Percentiles rank a stretch among this genome's conserved stretches.
Evolutionary conservation across 2,797 vertebrate species (phyloP).

Genomic region (Peromyscus attwateri): DNA sequence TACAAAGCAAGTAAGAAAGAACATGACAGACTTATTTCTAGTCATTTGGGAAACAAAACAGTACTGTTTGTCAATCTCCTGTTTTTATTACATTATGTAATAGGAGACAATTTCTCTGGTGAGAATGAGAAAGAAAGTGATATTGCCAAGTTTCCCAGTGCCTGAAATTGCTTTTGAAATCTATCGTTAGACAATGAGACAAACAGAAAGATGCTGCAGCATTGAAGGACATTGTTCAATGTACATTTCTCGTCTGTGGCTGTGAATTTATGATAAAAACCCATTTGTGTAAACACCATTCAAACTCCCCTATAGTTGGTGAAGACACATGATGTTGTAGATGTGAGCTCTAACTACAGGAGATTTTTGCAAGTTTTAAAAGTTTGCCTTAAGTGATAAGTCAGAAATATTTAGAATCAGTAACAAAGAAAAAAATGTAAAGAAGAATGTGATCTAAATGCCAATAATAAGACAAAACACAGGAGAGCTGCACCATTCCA

Average conservation of each 20-base stretch:
- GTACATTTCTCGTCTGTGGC: background rate
- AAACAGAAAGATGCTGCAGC: background rate
- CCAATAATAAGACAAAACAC: background rate
- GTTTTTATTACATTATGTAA: background rate
- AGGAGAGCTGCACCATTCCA: accelerated
- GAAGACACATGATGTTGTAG: background rate
- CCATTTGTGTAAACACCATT: background rate
- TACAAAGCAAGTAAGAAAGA: background rate
- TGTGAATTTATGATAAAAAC: background rate
- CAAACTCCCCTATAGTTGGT: background rate
- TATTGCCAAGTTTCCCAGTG: background rate
- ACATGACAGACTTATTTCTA: background rate
- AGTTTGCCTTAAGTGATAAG: background rate
- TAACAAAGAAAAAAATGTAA: background rate
- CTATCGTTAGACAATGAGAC: background rate
- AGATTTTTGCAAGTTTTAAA: background rate
- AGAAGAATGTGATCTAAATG: background rate
- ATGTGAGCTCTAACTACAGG: background rate
- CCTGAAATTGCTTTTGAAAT: slow-evolving; percentile 12
- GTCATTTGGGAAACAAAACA: background rate
- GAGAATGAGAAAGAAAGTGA: background rate
- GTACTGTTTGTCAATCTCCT: background rate
- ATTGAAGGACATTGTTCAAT: background rate
- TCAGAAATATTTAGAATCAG: background rate
- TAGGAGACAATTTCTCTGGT: background rate